Evolutionary conservation across 2,888 invertebrate species (phyloP).

Genomic region (Stenodera caucasica): DNA sequence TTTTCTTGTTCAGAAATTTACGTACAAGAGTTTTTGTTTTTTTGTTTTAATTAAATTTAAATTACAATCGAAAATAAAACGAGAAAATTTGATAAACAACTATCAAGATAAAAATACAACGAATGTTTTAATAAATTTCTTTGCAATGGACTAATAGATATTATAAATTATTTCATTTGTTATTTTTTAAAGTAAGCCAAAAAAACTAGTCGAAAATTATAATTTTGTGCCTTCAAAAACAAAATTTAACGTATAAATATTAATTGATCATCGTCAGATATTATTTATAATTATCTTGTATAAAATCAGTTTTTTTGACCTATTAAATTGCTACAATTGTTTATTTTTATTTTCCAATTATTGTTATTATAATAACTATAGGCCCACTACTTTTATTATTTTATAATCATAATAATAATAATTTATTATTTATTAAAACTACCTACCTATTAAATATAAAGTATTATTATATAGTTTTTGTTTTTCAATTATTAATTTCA

Average conservation of each 20-base stretch:
- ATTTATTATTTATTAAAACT: constrained; percentile 50
- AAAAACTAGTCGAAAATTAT: constrained; percentile 32
- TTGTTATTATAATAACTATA: constrained; percentile 49
- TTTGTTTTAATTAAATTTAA: constrained; percentile 48
- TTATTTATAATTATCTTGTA: constrained; percentile 8
- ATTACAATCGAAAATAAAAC: constrained; percentile 43
- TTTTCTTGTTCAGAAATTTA: constrained; percentile 32
- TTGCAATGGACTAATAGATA: constrained; percentile 50
- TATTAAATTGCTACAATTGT: constrained; percentile 28
- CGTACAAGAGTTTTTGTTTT: constrained; percentile 34
- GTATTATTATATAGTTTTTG: constrained; percentile 36
- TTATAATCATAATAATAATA: too few species aligned
- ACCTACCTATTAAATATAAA: constrained; percentile 48
- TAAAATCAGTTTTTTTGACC: constrained; percentile 37
- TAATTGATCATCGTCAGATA: neutral
- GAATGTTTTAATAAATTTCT: constrained; percentile 42
- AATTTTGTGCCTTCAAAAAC: constrained; percentile 14
- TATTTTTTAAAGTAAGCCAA: constrained; percentile 30
- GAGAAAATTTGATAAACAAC: constrained; percentile 46
- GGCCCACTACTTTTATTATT: constrained; percentile 51
- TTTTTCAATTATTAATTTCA: neutral
- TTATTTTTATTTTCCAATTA: constrained; percentile 10
- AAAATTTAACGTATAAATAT: constrained; percentile 7
- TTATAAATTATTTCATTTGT: constrained; percentile 26
- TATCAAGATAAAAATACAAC: constrained; percentile 46